Conservation (phyloP, 2,113 vertebrate genomes). For the Aegotheles bennettii region DNA sequence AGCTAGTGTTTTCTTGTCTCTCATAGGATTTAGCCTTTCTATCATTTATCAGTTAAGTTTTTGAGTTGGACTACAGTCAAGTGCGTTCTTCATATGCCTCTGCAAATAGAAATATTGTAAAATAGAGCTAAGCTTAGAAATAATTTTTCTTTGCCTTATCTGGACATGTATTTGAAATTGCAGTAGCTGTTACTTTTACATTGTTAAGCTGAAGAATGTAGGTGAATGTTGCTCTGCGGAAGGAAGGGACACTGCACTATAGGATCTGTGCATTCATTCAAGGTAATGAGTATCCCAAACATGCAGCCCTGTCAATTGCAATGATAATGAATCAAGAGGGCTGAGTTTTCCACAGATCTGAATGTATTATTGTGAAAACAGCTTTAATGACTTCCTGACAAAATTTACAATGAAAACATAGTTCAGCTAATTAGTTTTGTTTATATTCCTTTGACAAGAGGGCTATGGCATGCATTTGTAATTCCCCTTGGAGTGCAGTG, state of each 20-base stretch:
- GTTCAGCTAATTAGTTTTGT: conserved; percentile 36
- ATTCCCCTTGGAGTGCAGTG: conserved; percentile 12
- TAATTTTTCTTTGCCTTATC: background rate
- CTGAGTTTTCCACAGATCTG: background rate
- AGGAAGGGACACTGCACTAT: background rate
- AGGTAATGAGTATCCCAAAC: conserved; percentile 9
- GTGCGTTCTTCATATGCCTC: background rate
- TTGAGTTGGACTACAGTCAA: background rate
- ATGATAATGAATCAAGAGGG: conserved; percentile 29
- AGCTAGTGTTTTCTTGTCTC: background rate
- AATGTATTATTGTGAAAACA: conserved; percentile 24
- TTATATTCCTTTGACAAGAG: conserved; percentile 7
- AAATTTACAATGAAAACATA: conserved; percentile 28
- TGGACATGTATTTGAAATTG: background rate
- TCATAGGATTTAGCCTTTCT: background rate
- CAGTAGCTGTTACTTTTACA: background rate
- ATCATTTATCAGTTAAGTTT: background rate
- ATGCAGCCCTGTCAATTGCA: background rate
- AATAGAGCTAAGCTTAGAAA: background rate
- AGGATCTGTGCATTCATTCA: conserved; percentile 9
- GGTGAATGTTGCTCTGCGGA: background rate
- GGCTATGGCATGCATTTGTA: background rate
- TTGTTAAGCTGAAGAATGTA: background rate
- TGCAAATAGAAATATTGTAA: background rate
- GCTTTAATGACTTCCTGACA: conserved; percentile 41